Evolutionary conservation across 2,113 vertebrate genomes (phyloP).

Genomic region (Helogale parvula): DNA sequence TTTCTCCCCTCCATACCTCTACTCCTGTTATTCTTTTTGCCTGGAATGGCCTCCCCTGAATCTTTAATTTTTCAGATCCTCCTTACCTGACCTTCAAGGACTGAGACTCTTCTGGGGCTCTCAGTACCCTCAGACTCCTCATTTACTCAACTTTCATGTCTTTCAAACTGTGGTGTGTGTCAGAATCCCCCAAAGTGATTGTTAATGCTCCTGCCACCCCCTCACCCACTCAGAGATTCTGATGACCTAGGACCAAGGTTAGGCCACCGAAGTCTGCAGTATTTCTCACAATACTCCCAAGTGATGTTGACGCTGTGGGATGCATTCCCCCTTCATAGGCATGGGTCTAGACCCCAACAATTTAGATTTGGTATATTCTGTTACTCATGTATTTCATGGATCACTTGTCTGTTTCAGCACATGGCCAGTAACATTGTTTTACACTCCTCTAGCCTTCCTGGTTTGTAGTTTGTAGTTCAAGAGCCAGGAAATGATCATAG

Average conservation of each 20-base stretch:
- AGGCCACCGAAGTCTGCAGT: neutral
- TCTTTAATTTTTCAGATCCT: neutral
- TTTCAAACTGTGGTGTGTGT: neutral
- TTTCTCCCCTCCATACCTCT: neutral
- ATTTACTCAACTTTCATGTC: neutral
- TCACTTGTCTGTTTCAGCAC: neutral
- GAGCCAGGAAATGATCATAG: neutral
- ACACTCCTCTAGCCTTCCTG: neutral
- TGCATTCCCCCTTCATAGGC: neutral
- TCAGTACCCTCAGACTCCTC: neutral
- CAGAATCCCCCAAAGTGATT: neutral
- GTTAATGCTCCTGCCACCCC: neutral
- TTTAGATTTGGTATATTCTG: neutral
- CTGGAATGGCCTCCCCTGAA: neutral
- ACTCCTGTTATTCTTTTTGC: neutral
- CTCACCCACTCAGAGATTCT: neutral
- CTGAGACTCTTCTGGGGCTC: neutral
- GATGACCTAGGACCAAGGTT: neutral
- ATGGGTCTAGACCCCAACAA: neutral
- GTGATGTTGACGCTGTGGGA: neutral
- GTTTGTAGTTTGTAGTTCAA: neutral
- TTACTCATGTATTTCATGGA: neutral
- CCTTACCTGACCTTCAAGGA: neutral
- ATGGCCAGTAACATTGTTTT: neutral
- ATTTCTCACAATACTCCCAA: neutral